phyloP scores from a whole-genome alignment of 2,113 vertebrate genomes.

The Catharus fuscescens region DNA sequence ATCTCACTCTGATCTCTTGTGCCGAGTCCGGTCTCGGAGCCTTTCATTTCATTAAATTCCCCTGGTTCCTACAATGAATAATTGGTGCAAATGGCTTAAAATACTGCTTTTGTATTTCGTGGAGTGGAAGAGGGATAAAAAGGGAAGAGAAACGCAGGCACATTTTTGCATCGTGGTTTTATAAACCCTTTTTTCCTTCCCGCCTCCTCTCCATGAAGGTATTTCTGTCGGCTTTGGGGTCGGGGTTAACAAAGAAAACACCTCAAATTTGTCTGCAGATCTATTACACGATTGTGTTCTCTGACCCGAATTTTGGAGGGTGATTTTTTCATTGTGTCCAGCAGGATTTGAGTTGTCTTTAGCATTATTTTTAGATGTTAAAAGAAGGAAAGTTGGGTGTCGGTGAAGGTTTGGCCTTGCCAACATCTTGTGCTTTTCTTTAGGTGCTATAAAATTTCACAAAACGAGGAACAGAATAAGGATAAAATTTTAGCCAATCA shows the following conservation, averaged over 20 bases:
- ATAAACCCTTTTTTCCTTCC: background rate
- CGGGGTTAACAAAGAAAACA: background rate
- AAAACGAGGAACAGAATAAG: background rate
- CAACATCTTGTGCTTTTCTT: background rate
- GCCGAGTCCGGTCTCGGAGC: fast-evolving
- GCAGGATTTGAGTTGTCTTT: background rate
- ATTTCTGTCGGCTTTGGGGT: background rate
- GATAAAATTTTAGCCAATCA: background rate
- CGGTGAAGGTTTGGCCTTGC: background rate
- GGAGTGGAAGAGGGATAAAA: background rate
- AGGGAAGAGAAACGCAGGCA: background rate
- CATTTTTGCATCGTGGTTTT: background rate
- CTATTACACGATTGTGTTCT: fast-evolving
- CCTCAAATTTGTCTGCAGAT: background rate
- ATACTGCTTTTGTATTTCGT: background rate
- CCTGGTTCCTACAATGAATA: background rate
- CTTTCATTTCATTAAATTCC: background rate
- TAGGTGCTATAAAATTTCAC: background rate
- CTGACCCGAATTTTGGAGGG: background rate
- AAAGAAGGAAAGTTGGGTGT: background rate
- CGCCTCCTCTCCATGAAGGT: background rate
- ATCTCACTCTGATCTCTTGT: background rate
- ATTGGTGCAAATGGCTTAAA: background rate
- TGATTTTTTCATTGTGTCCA: background rate
- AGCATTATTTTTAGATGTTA: background rate